Base-by-base conservation (phyloP, 2,797 vertebrate genomes). In the Sebastes kiyomatsui region DNA sequence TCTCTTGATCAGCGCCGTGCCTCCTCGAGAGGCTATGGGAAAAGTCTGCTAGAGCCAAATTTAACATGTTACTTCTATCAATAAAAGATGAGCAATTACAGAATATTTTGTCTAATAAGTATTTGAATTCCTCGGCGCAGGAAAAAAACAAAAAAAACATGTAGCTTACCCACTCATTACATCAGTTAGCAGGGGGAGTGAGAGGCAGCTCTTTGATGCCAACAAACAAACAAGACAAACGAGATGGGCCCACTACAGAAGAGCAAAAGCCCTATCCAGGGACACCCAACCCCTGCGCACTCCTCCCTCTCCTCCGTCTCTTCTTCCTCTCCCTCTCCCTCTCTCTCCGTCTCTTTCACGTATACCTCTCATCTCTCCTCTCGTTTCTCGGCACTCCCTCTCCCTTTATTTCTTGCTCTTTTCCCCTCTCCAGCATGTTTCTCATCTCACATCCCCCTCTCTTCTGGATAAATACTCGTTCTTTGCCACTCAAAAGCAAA, bases 81-180 rank as follows among this genome's bases (percentile, higher is more conserved):
- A 96, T 96, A 94, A 95, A 94, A 96, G 90, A 95, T 95, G 92
- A 95, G 94, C 94, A 94, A 95, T 96, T 95, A 96, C 88, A 81
- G 93, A 92, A 94, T 95, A 95, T 95, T 94, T 95, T 95, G 93
- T 95, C 88, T 94, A 94, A 94, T 95, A 95, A 95, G 92, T 94
- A 93, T 94, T 94, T 93, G 92, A 95, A 93, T 95, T 94, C 93
- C 93, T 94, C 77, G 42, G 93, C 68, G 87, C 83, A 80, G 84
- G 33, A 18, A 32, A 54, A 79, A 87, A 78, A 75, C 1, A 79
- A 72, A 77, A 81, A 83, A 86, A 78, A 7, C 91, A 92, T 89
- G 93, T 90, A 94, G 92, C 92, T 95, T 94, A 93, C 92, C 91
- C 92, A 88, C 89, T 94, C 92, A 89, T 94, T 94, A 93, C 92